phyloP scores from a whole-genome alignment of 2,888 invertebrate genomes.

The Gastracanthus pulcherrimus region DNA sequence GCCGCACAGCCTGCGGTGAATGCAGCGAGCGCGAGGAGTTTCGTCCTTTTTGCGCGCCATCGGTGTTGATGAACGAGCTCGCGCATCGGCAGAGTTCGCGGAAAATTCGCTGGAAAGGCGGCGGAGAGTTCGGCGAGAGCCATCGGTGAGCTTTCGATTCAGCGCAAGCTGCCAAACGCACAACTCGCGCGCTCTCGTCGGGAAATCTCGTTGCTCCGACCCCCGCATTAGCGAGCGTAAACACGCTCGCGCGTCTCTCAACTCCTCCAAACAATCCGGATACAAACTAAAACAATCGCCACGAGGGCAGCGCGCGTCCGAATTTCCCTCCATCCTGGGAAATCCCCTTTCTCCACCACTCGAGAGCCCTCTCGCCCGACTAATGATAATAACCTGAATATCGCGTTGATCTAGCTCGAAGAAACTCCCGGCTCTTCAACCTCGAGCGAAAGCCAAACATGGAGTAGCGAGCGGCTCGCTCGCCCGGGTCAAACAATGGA shows the following conservation, averaged over 20 bases:
- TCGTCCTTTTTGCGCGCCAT: background rate
- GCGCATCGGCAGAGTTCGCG: background rate
- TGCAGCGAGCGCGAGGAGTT: no score
- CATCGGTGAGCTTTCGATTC: no score
- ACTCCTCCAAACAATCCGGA: no score
- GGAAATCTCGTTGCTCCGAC: background rate
- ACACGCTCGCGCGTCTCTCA: no score
- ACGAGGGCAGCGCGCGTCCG: no score
- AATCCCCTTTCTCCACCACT: no score
- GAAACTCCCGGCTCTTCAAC: background rate
- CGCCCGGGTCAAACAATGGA: constrained; percentile 16
- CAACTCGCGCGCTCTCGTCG: background rate
- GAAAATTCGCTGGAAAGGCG: background rate
- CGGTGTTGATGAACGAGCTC: background rate
- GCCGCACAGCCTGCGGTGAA: no score
- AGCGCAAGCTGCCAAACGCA: no score
- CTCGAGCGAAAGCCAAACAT: background rate
- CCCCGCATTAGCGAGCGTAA: no score
- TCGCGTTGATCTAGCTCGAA: background rate
- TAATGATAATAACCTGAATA: background rate
- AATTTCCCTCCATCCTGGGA: no score
- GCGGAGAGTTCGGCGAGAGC: no score
- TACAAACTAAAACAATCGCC: background rate
- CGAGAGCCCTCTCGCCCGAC: no score
- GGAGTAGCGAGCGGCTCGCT: background rate